phyloP scores from a whole-genome alignment of 2,113 vertebrate genomes.

The Heterochromis multidens region DNA sequence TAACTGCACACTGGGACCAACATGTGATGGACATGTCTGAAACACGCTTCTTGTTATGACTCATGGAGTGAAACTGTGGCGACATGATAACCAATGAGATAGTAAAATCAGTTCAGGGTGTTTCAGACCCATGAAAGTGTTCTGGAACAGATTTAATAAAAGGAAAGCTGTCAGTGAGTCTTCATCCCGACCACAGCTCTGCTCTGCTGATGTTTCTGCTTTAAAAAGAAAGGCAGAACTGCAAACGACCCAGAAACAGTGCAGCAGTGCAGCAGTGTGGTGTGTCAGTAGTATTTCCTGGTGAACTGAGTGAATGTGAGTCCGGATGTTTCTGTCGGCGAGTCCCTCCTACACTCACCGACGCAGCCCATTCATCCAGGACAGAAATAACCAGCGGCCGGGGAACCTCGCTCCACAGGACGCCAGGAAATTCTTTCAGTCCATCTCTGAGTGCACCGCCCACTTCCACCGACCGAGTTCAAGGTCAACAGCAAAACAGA shows the following conservation, averaged over 20 bases:
- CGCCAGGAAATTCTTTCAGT: constrained; percentile 10
- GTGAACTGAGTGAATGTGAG: neutral
- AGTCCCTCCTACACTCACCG: neutral
- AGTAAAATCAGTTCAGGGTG: neutral
- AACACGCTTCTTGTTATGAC: no score
- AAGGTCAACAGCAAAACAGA: neutral
- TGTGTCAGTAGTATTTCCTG: neutral
- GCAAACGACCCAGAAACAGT: neutral
- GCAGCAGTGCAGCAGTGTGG: rapidly evolving
- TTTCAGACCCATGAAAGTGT: neutral
- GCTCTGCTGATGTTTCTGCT: no score
- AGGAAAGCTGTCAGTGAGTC: no score
- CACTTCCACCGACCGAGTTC: neutral
- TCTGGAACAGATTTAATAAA: no score
- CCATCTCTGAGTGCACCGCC: neutral
- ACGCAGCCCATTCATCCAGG: constrained; percentile 23
- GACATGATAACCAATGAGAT: no score
- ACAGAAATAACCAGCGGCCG: constrained; percentile 35
- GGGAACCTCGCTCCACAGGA: constrained; percentile 1
- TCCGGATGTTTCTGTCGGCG: constrained; percentile 32
- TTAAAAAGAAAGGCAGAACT: neutral
- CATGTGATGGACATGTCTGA: neutral
- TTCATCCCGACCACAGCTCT: no score
- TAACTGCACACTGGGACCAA: neutral
- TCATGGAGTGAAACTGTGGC: no score